These are phyloP conservation scores for Boloria euphrosyne DNA, from an alignment of 2,888 invertebrate species.

Conservation along the genomic window DNA sequence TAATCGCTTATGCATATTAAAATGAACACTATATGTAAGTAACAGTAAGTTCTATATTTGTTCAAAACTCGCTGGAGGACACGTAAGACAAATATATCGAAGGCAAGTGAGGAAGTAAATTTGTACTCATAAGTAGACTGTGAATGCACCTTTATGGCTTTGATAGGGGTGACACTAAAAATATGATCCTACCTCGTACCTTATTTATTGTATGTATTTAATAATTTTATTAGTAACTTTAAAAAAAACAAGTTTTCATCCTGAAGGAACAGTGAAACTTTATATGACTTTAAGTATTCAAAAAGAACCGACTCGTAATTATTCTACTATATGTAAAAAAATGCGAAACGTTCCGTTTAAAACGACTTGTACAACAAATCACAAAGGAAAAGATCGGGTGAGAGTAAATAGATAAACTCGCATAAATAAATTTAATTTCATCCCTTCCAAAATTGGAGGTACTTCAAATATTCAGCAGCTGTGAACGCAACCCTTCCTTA, in stretches of 20 bases:
- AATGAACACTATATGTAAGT: slow-evolving; percentile 57
- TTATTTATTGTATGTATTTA: too few relatives aligned
- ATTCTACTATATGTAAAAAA: background rate
- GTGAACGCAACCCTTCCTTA: slow-evolving; percentile 79
- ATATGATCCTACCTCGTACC: slow-evolving; percentile 21
- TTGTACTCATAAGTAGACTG: slow-evolving; percentile 73
- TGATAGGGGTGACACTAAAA: slow-evolving; percentile 55
- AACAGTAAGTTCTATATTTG: slow-evolving; percentile 67
- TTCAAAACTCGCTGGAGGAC: slow-evolving; percentile 63
- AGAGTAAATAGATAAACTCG: slow-evolving; percentile 73
- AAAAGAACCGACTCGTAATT: background rate
- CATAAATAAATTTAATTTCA: slow-evolving; percentile 81
- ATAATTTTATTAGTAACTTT: too few relatives aligned
- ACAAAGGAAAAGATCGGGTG: slow-evolving; percentile 40
- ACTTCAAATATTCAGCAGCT: slow-evolving; percentile 80
- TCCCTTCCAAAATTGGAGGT: slow-evolving; percentile 75
- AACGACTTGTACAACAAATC: slow-evolving; percentile 35
- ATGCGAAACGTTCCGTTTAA: background rate
- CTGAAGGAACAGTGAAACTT: too few relatives aligned
- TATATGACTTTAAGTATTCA: background rate
- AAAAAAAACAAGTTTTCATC: too few relatives aligned
- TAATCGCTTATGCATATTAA: slow-evolving; percentile 56
- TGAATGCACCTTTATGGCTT: slow-evolving; percentile 72
- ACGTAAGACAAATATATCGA: slow-evolving; percentile 78
- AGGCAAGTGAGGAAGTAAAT: slow-evolving; percentile 70